A percentile compares a stretch with the other conserved stretches of the same genome.
Evolutionary conservation across 1,140 invertebrate genomes (phyloP).

Genomic region (Protaetia brevitarsis): DNA sequence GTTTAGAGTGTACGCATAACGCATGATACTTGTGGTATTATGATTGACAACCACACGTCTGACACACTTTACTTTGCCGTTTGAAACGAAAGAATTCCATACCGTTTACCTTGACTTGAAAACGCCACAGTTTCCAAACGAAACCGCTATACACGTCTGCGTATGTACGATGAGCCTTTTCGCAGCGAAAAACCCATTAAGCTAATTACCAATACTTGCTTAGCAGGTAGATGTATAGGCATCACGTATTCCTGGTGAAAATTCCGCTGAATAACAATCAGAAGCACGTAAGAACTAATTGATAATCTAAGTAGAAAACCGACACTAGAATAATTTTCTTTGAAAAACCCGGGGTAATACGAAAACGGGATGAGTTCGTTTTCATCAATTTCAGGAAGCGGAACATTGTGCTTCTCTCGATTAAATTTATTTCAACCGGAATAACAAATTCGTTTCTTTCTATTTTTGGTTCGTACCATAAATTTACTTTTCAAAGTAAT

Average conservation of each 20-base stretch:
- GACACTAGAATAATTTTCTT: too few species aligned
- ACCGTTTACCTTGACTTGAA: conserved; percentile 7
- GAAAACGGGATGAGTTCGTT: too few species aligned
- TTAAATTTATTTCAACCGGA: too few species aligned
- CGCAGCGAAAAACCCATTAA: neutral
- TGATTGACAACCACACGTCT: neutral
- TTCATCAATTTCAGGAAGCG: too few species aligned
- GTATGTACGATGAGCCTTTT: neutral
- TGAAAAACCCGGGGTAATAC: too few species aligned
- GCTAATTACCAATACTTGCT: neutral
- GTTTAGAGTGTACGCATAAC: neutral
- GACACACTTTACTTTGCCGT: neutral
- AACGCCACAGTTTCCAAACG: conserved; percentile 1
- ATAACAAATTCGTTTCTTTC: too few species aligned
- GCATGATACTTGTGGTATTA: neutral
- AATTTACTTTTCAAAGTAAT: too few species aligned
- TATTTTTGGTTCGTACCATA: too few species aligned
- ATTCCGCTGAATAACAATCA: neutral
- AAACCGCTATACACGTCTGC: neutral
- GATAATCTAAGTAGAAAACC: neutral
- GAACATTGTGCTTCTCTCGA: too few species aligned
- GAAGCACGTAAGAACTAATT: neutral
- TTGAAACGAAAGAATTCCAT: neutral
- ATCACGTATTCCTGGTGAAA: neutral
- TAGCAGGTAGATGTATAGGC: neutral